Evolutionary conservation across 2,113 vertebrate genomes (phyloP).

Genomic region (Egretta garzetta): DNA sequence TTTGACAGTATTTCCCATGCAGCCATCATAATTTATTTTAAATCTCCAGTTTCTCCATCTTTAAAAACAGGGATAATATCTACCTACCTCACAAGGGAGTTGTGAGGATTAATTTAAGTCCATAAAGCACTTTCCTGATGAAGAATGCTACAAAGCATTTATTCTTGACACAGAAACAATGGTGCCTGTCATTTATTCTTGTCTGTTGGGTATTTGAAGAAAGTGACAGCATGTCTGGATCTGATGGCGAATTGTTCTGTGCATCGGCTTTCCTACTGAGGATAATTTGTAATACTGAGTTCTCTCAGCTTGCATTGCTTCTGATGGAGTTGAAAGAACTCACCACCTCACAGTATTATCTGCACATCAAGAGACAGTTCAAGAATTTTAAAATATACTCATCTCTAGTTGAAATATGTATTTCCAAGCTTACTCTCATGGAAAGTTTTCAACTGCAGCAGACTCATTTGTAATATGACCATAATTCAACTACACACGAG

Average conservation of each 20-base stretch:
- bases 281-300: slow-evolving; percentile 14
- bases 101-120: slow-evolving; percentile 44
- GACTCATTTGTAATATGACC: neutral
- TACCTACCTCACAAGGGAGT: slow-evolving; percentile 4
- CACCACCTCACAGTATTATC: neutral
- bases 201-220: slow-evolving; percentile 20
- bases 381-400: slow-evolving; percentile 47
- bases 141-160: slow-evolving; percentile 30
- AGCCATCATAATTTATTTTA: neutral
- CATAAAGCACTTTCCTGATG: neutral
- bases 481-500: slow-evolving; percentile 19
- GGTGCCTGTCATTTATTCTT: slow-evolving; percentile 39
- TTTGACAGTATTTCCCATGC: slow-evolving; percentile 21
- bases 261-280: neutral
- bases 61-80: neutral
- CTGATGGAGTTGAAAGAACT: slow-evolving; percentile 24
- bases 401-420: slow-evolving; percentile 33
- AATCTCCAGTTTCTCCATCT: neutral
- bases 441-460: slow-evolving; percentile 22
- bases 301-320: slow-evolving; percentile 4
- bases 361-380: slow-evolving; percentile 19
- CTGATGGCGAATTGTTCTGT: neutral
- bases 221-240: neutral
- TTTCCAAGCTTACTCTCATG: slow-evolving; percentile 17
- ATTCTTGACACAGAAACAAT: slow-evolving; percentile 18